Conservation (phyloP, 2,797 vertebrate species). For the Poeciliopsis gracilis region DNA sequence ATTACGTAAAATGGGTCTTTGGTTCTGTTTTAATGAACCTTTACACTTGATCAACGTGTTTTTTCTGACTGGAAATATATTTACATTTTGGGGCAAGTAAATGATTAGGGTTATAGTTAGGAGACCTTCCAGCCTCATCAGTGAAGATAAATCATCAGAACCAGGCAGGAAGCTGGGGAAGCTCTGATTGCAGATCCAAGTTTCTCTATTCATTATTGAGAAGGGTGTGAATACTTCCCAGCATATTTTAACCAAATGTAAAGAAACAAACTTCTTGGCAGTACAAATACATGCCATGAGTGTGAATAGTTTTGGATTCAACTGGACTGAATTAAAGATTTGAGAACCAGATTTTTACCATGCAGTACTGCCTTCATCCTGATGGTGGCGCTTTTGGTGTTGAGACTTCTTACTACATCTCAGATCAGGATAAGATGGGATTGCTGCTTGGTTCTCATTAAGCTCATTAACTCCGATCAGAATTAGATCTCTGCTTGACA, state of each 20-base stretch:
- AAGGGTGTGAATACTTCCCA: too few species aligned
- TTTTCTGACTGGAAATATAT: too few species aligned
- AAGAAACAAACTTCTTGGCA: too few species aligned
- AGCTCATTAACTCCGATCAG: constrained; percentile 43
- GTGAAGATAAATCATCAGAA: background rate
- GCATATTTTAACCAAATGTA: too few species aligned
- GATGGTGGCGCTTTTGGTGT: background rate
- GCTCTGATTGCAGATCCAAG: background rate
- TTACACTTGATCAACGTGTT: too few species aligned
- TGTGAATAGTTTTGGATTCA: too few species aligned
- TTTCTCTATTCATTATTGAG: too few species aligned
- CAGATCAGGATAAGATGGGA: constrained; percentile 20
- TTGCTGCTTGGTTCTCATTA: constrained; percentile 33
- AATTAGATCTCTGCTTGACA: constrained; percentile 7
- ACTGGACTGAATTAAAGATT: too few species aligned
- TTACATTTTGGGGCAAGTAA: too few species aligned
- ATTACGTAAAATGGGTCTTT: background rate
- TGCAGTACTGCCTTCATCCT: background rate
- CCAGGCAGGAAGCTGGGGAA: background rate
- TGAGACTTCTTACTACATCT: background rate
- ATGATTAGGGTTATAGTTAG: background rate
- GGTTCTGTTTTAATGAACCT: background rate
- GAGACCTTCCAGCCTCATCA: background rate
- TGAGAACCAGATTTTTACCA: background rate
- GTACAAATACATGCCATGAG: too few species aligned